These are phyloP conservation scores for Crypturellus tataupa DNA, from an alignment of 2,797 vertebrate genomes.

Conservation along the genomic window DNA sequence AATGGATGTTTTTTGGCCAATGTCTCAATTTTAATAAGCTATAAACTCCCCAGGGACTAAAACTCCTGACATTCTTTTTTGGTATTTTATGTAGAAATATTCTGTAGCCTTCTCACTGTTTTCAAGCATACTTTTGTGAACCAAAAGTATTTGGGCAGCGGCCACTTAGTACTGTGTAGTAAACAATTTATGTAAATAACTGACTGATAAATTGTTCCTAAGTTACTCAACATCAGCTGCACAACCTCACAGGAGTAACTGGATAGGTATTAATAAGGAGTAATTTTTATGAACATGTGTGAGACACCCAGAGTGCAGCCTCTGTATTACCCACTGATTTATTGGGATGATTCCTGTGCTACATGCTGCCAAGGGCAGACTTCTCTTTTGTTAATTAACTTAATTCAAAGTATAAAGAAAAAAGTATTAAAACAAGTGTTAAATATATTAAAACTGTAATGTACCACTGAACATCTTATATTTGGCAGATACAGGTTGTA, in stretches of 20 bases:
- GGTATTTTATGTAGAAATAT: neutral
- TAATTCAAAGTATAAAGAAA: neutral
- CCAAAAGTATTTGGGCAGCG: neutral
- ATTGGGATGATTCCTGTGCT: neutral
- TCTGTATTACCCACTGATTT: neutral
- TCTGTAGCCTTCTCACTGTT: neutral
- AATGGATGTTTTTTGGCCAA: neutral
- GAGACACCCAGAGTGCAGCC: neutral
- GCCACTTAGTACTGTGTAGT: neutral
- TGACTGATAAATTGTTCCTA: neutral
- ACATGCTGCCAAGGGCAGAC: neutral
- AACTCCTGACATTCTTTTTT: neutral
- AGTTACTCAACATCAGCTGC: neutral
- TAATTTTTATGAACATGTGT: neutral
- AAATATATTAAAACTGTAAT: neutral
- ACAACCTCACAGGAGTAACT: neutral
- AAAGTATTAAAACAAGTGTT: neutral
- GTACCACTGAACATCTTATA: no score
- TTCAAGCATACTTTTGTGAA: neutral
- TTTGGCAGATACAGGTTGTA: neutral
- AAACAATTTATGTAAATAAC: neutral
- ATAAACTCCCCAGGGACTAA: neutral
- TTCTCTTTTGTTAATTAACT: neutral
- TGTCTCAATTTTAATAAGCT: neutral
- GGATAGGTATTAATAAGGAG: neutral